Conservation (phyloP, 1,140 invertebrate species). For the Pseudomyrmex dendroicus region DNA sequence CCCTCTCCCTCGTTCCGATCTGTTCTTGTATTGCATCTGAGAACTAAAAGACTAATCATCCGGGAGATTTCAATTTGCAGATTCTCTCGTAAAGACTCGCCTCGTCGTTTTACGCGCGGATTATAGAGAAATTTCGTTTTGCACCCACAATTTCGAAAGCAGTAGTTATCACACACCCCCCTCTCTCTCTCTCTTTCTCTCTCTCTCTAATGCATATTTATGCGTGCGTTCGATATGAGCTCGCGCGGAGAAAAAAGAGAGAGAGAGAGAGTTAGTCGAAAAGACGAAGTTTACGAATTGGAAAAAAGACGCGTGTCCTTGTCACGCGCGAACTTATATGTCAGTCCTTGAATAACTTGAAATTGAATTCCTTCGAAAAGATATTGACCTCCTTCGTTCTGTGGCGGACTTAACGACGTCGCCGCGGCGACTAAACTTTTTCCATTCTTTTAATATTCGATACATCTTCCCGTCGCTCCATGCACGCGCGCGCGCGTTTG, state of each 20-base stretch:
- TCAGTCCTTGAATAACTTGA: slow-evolving; percentile 44
- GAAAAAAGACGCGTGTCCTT: slow-evolving; percentile 54
- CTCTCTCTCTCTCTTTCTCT: too few relatives aligned
- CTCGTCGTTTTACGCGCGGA: too few relatives aligned
- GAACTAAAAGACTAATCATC: too few relatives aligned
- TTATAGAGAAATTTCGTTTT: too few relatives aligned
- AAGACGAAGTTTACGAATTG: slow-evolving; percentile 31
- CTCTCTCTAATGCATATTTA: slow-evolving; percentile 11
- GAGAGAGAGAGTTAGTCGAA: not conserved
- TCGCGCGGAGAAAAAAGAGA: not conserved
- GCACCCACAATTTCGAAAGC: too few relatives aligned
- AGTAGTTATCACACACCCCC: too few relatives aligned
- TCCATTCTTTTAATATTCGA: slow-evolving; percentile 22
- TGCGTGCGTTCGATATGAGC: not conserved
- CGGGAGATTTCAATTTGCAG: too few relatives aligned
- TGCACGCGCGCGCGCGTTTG: not conserved
- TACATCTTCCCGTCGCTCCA: slow-evolving; percentile 15
- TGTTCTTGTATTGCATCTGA: too few relatives aligned
- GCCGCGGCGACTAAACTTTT: slow-evolving; percentile 54
- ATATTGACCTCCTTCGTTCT: slow-evolving; percentile 40
- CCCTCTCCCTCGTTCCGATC: too few relatives aligned
- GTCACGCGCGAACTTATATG: slow-evolving; percentile 19
- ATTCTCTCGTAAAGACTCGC: too few relatives aligned
- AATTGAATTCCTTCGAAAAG: slow-evolving; percentile 57
- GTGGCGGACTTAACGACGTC: not conserved